Evolutionary conservation across 2,113 vertebrate genomes (phyloP).

Genomic region (Corvus cornix): DNA sequence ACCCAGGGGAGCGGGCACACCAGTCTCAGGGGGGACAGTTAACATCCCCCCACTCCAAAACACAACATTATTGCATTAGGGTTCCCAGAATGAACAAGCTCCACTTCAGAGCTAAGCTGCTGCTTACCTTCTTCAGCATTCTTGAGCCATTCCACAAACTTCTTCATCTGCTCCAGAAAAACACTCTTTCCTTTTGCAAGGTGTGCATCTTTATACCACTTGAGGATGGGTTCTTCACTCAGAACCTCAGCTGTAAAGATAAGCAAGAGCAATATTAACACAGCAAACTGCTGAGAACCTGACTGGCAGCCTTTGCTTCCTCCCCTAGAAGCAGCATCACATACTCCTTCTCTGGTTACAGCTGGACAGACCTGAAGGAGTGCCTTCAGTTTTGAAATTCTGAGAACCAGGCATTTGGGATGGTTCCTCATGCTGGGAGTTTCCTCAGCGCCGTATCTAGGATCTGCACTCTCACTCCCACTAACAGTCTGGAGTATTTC

Average conservation of each 20-base stretch:
- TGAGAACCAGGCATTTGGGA: too few relatives aligned
- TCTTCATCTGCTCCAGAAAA: conserved; percentile 99
- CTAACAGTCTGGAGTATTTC: not conserved
- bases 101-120: not conserved
- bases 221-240: conserved; percentile 97
- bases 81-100: not conserved
- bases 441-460: not conserved
- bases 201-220: conserved; percentile 95
- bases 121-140: conserved; percentile 94
- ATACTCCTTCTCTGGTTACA: rapidly evolving
- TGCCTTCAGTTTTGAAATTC: not conserved
- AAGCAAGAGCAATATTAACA: not conserved
- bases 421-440: not conserved
- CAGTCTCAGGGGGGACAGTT: not conserved
- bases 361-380: not conserved
- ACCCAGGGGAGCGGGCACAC: not conserved
- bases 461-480: not conserved
- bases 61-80: not conserved
- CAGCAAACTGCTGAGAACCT: not conserved
- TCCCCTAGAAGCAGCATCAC: not conserved
- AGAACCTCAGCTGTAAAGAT: conserved; percentile 87
- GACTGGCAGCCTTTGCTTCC: not conserved
- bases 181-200: conserved; percentile 94
- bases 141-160: conserved; percentile 99
- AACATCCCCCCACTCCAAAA: not conserved